Percentiles rank a stretch among this genome's conserved stretches.
These are phyloP conservation scores for Coptodon bakossiorum DNA, from an alignment of 2,113 vertebrate species.

Conservation along the genomic window DNA sequence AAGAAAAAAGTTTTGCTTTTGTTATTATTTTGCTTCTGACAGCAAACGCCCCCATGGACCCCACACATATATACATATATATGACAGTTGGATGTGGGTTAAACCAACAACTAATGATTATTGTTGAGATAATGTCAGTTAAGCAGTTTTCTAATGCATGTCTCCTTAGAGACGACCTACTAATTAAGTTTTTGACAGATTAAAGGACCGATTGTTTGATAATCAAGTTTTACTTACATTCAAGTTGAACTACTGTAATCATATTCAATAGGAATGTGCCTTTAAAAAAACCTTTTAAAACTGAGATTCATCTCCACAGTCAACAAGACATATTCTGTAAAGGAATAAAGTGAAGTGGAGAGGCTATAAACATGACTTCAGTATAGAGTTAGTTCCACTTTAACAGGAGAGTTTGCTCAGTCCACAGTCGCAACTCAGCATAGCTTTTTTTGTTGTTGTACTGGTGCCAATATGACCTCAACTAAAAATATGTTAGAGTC, in stretches of 20 bases:
- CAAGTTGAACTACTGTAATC: background rate
- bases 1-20: background rate
- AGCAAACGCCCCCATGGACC: accelerated
- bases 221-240: background rate
- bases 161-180: accelerated
- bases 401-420: background rate
- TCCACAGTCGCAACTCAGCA: background rate
- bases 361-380: accelerated
- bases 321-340: background rate
- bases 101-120: background rate
- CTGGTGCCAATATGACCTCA: background rate
- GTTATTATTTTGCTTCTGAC: background rate
- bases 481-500: background rate
- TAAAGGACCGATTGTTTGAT: background rate
- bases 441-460: background rate
- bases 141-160: background rate
- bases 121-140: background rate
- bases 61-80: accelerated
- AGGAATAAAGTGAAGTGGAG: background rate
- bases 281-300: background rate
- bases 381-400: background rate
- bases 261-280: background rate
- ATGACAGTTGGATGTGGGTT: background rate
- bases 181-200: background rate
- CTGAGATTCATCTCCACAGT: background rate